Conservation (phyloP, 2,113 vertebrate genomes). For the Cyanistes caeruleus region DNA sequence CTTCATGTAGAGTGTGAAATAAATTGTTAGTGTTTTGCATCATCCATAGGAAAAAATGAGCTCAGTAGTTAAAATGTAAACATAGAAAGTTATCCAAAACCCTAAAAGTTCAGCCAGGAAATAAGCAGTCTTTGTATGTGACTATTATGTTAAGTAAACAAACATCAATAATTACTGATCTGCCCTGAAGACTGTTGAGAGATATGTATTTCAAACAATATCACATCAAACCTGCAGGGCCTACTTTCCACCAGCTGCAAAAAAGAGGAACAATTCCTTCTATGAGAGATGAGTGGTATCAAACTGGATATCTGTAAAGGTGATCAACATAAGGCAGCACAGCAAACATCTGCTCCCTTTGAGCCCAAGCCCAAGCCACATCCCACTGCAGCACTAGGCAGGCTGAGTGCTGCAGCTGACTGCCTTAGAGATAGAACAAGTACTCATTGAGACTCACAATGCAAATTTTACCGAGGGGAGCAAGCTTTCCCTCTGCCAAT, state of each 20-base stretch:
- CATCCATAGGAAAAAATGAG: conserved; percentile 28
- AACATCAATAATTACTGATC: neutral
- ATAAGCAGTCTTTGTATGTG: neutral
- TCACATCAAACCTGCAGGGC: neutral
- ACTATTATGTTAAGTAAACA: neutral
- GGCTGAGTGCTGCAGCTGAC: neutral
- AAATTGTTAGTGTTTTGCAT: conserved; percentile 12
- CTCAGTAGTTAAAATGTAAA: conserved; percentile 10
- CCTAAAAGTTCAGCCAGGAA: neutral
- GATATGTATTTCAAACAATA: neutral
- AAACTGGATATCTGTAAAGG: neutral
- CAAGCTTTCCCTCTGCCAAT: neutral
- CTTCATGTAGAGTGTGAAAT: neutral
- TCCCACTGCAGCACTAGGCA: neutral
- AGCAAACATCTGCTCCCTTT: neutral
- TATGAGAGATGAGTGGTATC: neutral
- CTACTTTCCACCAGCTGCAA: neutral
- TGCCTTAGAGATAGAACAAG: neutral
- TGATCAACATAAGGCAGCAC: accelerated
- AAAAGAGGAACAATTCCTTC: neutral
- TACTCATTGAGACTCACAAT: accelerated
- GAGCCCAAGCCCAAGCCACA: neutral
- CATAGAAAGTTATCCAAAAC: conserved; percentile 4
- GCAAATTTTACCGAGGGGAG: neutral
- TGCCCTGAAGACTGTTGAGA: neutral